Percentiles rank a stretch among this genome's conserved stretches.
These are phyloP conservation scores for Iphiclides podalirius DNA, from an alignment of 2,888 invertebrate species.

Conservation along the genomic window DNA sequence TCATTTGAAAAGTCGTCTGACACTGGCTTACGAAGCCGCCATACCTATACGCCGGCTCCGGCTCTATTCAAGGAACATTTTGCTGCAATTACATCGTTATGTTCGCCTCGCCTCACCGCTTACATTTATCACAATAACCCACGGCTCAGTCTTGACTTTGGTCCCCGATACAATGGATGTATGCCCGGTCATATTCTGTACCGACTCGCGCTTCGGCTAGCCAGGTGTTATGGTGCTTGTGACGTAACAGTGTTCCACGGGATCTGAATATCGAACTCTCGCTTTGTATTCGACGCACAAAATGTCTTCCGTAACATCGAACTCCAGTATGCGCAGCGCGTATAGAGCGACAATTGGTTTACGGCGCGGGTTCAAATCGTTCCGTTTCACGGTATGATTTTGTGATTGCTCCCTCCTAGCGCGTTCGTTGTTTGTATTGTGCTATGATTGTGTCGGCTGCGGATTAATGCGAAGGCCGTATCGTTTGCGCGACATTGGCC, in stretches of 20 bases:
- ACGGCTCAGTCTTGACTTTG: constrained; percentile 68
- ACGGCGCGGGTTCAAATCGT: constrained; percentile 73
- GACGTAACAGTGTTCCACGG: constrained; percentile 30
- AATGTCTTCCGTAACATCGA: constrained; percentile 74
- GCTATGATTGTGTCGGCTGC: not conserved
- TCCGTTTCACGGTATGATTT: constrained; percentile 71
- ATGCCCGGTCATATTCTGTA: constrained; percentile 37
- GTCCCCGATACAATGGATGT: constrained; percentile 65
- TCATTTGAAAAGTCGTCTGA: constrained; percentile 5
- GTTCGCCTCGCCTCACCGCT: constrained; percentile 66
- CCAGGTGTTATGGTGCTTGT: constrained; percentile 36
- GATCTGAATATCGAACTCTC: not conserved
- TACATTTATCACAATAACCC: constrained; percentile 66
- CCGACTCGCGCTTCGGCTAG: constrained; percentile 33
- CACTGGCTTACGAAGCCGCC: constrained; percentile 27
- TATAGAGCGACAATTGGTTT: constrained; percentile 71
- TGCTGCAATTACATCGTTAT: constrained; percentile 77
- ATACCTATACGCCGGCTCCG: constrained; percentile 31
- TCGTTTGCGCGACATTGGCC: not conserved
- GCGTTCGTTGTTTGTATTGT: constrained; percentile 2
- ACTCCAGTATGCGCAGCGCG: constrained; percentile 71
- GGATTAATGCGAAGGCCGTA: not conserved
- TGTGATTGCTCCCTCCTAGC: constrained; percentile 19
- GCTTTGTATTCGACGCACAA: constrained; percentile 38
- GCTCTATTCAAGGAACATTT: constrained; percentile 76